A percentile compares a stretch with the other conserved stretches of the same genome.
Conservation (phyloP, 2,797 vertebrate genomes). For the Neosilurus hyrtlii region DNA sequence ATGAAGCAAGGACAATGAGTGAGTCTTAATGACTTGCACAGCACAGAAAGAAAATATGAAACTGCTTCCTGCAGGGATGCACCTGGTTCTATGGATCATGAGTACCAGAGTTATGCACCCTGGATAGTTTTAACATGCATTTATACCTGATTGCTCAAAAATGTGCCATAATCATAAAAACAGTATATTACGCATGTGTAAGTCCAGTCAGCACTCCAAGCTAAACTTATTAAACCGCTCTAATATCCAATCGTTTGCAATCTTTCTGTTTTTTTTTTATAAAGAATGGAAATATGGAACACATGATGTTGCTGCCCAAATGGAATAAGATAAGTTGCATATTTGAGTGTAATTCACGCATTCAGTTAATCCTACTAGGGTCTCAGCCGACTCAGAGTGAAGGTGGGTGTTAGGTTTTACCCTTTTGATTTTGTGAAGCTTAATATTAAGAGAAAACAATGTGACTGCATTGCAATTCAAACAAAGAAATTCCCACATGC, state of each 20-base stretch:
- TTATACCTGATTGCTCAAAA: neutral
- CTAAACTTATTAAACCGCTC: neutral
- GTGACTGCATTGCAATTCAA: too few relatives aligned
- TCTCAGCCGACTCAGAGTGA: too few relatives aligned
- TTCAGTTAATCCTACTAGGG: too few relatives aligned
- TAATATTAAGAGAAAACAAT: too few relatives aligned
- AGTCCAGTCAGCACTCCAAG: neutral
- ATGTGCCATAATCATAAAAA: neutral
- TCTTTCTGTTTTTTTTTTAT: neutral
- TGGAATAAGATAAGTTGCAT: neutral
- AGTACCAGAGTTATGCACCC: neutral
- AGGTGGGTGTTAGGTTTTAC: too few relatives aligned
- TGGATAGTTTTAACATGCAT: neutral
- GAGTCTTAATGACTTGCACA: neutral
- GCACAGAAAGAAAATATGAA: neutral
- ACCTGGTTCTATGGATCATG: neutral
- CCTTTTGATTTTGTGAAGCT: too few relatives aligned
- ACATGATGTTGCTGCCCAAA: neutral
- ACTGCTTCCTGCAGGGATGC: conserved; percentile 4
- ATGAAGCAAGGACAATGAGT: neutral
- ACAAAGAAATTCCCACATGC: too few relatives aligned
- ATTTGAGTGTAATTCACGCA: neutral
- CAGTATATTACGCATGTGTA: neutral
- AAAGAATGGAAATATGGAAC: neutral
- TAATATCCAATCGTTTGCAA: too few relatives aligned